Evolutionary conservation across 2,888 invertebrate species (phyloP).

Genomic region (Tachystola acroxantha): DNA sequence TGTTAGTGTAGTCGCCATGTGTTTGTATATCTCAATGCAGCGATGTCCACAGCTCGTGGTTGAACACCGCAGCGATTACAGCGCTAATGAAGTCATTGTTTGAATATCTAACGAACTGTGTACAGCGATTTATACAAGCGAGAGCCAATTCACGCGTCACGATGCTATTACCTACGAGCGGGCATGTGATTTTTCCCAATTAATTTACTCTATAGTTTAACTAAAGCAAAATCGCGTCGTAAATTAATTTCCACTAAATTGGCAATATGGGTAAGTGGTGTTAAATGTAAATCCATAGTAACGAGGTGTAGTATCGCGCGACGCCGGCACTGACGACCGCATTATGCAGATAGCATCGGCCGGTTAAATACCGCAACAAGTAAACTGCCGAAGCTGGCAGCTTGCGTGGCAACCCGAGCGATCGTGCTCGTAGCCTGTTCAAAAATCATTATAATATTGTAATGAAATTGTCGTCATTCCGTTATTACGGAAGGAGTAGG

Average conservation of each 20-base stretch:
- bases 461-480: background rate
- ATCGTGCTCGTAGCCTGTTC: background rate
- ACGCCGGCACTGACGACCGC: conserved; percentile 53
- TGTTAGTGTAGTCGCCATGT: no score
- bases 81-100: conserved; percentile 74
- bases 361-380: conserved; percentile 72
- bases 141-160: conserved; percentile 18
- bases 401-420: conserved; percentile 23
- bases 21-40: no score
- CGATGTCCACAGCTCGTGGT: conserved; percentile 27
- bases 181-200: conserved; percentile 7
- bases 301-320: conserved; percentile 51
- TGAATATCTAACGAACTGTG: conserved; percentile 68
- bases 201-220: no score
- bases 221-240: conserved; percentile 22
- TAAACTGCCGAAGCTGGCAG: conserved; percentile 41
- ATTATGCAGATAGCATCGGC: conserved; percentile 68
- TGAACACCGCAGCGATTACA: conserved; percentile 60
- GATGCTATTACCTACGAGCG: conserved; percentile 17
- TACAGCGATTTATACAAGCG: conserved; percentile 34
- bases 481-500: no score
- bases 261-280: conserved; percentile 43
- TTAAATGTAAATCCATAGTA: conserved; percentile 65
- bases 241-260: conserved; percentile 49
- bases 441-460: background rate